Base-by-base conservation (phyloP, 2,888 invertebrate species). In the Drosophila diplacantha region DNA sequence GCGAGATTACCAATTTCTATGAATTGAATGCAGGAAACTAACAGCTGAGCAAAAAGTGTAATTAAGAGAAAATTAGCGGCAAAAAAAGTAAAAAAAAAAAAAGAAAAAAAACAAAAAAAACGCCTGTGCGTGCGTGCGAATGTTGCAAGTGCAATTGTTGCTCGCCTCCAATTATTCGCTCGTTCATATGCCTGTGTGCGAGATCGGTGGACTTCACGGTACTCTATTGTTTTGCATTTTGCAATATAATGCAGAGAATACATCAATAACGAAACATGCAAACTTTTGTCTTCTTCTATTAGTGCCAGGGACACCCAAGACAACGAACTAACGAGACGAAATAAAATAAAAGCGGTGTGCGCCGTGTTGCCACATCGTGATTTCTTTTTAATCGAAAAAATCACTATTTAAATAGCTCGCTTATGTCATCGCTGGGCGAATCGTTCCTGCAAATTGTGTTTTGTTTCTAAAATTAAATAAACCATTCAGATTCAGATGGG, bases 161-260 rank as follows among this genome's bases (percentile, higher is more conserved):
- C 61, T 50, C 20, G 51, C 51, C 52, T 49, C 47, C 55, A 54
- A 79, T 71, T 73, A 73, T 71, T 60, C 59, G 66, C 58, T 60
- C 51, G 43, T 44, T 8, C 39, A 39, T 39, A n/a, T 51, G 41
- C 20, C 11, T 16, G 52, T 58, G 69, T 65, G 41, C 59, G 53
- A 31, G 29, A 46, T 46, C 39, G 37, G 50, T 64, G 61, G 72
- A 66, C 74, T 80, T 77, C 72, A 69, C 63, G 61, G 58, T 41
- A 47, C 56, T 57, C 81, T 62, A 76, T 76, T 76, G 76, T 76
- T 77, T 81, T 52, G 55, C 63, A 74, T 76, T 81, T 76, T 72
- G 76, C 75, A 81, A 76, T 73, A 46, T 65, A 79, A 79, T 74
- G 59, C 74, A 69, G 64, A 80, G 73, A 71, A 65, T 44, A 56